These are phyloP conservation scores for Malurus cyaneus DNA, from an alignment of 2,113 vertebrate species.

Conservation along the genomic window DNA sequence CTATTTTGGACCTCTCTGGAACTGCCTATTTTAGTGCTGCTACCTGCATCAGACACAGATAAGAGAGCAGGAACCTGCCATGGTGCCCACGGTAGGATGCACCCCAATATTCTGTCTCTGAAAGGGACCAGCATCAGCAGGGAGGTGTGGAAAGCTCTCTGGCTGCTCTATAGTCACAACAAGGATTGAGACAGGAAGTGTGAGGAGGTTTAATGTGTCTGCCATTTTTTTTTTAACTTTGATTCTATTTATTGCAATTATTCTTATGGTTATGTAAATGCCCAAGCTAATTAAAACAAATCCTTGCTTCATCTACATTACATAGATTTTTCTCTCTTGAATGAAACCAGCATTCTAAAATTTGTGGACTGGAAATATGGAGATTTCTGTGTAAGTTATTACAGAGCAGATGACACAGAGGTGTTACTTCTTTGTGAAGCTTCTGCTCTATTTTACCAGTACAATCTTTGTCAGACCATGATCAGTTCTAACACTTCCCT, in stretches of 20 bases:
- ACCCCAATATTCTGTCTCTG: background rate
- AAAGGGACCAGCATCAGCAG: background rate
- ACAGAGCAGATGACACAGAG: background rate
- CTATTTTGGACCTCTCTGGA: background rate
- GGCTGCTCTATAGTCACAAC: background rate
- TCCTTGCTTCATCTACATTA: background rate
- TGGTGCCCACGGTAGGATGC: fast-evolving
- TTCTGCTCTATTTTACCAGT: background rate
- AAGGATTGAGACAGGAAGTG: background rate
- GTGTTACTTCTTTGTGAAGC: background rate
- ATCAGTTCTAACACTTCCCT: background rate
- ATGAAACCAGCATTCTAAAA: background rate
- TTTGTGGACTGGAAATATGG: background rate
- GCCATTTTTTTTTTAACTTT: background rate
- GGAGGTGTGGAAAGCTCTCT: background rate
- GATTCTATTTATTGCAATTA: background rate
- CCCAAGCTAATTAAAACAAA: background rate
- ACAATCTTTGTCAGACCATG: background rate
- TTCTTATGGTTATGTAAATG: background rate
- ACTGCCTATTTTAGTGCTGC: background rate
- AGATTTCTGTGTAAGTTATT: background rate
- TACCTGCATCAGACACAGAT: background rate
- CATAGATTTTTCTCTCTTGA: background rate
- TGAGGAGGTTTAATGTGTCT: background rate
- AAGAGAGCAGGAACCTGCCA: background rate